phyloP scores from a whole-genome alignment of 2,113 vertebrate genomes.

The Muntiacus reevesi region DNA sequence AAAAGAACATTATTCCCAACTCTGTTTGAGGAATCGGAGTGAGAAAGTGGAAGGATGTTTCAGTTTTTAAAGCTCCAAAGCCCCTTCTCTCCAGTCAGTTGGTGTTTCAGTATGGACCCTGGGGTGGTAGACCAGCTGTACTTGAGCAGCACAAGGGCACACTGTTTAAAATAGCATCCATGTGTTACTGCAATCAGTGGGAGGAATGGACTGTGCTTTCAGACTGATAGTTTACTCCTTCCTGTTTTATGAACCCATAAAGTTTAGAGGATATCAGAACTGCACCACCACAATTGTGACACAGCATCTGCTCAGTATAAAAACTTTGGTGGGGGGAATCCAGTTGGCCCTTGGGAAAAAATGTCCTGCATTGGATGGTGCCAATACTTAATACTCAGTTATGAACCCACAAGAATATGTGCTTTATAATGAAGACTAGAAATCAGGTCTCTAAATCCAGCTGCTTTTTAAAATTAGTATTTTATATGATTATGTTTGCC shows the following conservation, averaged over 20 bases:
- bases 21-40: neutral
- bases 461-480: neutral
- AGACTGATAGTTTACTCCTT: neutral
- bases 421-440: neutral
- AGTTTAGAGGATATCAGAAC: neutral
- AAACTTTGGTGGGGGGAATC: neutral
- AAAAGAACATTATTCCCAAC: neutral
- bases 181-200: rapidly evolving
- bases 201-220: neutral
- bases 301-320: neutral
- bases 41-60: neutral
- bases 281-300: neutral
- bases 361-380: rapidly evolving
- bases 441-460: neutral
- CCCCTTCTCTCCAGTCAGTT: neutral
- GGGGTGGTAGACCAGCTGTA: neutral
- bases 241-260: neutral
- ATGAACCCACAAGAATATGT: neutral
- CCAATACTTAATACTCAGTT: neutral
- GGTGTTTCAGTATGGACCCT: neutral
- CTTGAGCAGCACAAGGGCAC: neutral
- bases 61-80: neutral
- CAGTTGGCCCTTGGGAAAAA: neutral
- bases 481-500: neutral
- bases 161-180: neutral